phyloP scores from a whole-genome alignment of 1,140 invertebrate genomes.

The Brachystomella parvula region DNA sequence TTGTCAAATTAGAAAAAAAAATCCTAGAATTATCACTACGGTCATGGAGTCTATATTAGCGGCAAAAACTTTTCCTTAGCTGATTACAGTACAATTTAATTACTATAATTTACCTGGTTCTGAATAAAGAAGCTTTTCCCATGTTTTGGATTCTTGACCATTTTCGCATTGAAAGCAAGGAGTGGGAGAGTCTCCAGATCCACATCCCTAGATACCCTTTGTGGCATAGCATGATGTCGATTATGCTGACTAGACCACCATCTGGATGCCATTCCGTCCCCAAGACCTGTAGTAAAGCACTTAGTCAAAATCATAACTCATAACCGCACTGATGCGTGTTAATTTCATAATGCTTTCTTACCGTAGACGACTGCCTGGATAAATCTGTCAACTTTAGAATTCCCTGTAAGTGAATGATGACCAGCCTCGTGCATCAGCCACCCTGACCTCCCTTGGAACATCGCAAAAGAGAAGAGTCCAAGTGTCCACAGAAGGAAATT shows the following conservation, averaged over 20 bases:
- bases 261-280: slow-evolving; percentile 28
- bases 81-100: neutral
- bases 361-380: slow-evolving; percentile 34
- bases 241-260: slow-evolving; percentile 38
- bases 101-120: slow-evolving; percentile 27
- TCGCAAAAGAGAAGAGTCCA: slow-evolving; percentile 24
- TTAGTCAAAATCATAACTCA: neutral
- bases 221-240: slow-evolving; percentile 38
- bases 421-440: slow-evolving; percentile 38
- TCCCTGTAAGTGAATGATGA: slow-evolving; percentile 36
- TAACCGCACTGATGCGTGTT: too few relatives aligned
- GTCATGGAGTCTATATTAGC: too few relatives aligned
- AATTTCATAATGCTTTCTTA: neutral
- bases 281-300: slow-evolving; percentile 13
- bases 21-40: too few relatives aligned
- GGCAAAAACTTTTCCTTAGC: neutral
- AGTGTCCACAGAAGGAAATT: slow-evolving; percentile 6
- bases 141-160: slow-evolving; percentile 30
- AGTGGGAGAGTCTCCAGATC: slow-evolving; percentile 36
- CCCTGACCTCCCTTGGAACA: slow-evolving; percentile 33
- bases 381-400: slow-evolving; percentile 32
- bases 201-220: slow-evolving; percentile 33
- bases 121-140: slow-evolving; percentile 36
- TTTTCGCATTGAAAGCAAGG: slow-evolving; percentile 33
- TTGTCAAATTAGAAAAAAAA: too few relatives aligned